These are phyloP conservation scores for Papio anubis DNA, from an alignment of 2,113 vertebrate genomes.

Conservation along the genomic window DNA sequence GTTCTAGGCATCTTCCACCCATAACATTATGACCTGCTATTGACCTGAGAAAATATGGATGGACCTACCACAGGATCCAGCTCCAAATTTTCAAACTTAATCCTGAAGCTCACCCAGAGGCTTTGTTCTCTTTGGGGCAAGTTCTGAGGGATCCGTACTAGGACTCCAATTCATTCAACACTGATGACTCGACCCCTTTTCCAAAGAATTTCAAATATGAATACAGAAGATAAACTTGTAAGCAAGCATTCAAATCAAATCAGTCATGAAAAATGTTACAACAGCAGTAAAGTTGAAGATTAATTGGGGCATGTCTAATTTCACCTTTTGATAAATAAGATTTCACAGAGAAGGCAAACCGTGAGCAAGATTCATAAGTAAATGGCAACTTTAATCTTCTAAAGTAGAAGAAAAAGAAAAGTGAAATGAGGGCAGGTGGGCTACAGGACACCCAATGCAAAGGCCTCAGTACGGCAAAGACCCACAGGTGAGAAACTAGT, in stretches of 20 bases:
- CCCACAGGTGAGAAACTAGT: background rate
- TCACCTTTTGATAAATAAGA: background rate
- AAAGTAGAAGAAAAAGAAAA: background rate
- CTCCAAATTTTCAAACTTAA: background rate
- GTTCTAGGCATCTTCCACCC: background rate
- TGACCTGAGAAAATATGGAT: background rate
- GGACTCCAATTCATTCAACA: background rate
- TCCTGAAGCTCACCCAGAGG: background rate
- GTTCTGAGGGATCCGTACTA: background rate
- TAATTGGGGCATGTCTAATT: background rate
- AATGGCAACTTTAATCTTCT: background rate
- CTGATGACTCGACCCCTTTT: background rate
- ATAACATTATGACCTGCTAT: background rate
- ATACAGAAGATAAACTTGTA: background rate
- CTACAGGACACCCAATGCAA: background rate
- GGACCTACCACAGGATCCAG: background rate
- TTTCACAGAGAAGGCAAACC: background rate
- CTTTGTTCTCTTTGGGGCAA: background rate
- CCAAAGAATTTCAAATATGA: background rate
- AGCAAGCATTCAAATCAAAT: background rate
- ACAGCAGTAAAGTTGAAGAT: background rate
- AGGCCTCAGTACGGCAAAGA: background rate
- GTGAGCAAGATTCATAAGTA: slow-evolving; percentile 10
- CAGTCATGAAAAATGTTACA: background rate
- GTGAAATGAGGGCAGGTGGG: background rate